Base-by-base conservation (phyloP, 2,888 invertebrate species). In the Meta bourneti region DNA sequence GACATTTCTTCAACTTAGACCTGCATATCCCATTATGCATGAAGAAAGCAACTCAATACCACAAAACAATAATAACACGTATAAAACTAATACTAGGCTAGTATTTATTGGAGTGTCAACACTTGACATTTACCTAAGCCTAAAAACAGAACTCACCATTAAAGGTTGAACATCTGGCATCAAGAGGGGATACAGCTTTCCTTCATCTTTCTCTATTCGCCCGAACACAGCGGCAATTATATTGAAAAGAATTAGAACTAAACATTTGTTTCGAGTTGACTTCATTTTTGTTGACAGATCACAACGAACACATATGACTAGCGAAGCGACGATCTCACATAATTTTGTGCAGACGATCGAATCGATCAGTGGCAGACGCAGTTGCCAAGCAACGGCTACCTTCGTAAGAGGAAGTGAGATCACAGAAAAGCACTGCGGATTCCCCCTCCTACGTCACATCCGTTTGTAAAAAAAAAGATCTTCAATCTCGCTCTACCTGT, bases 111-210 rank as follows among this genome's bases (percentile, higher is more conserved):
- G 51, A 78, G 52, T 78, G 19, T 34, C 48, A 20, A 78, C 16
- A 52, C 19, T 78, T n/a, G 48, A 20, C 20, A 20, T 61, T 7
- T 48, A 51, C 51, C 34, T 74, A 84, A 52, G 82, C 82, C 72
- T 72, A 83, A 83, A n/a, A 78, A 77, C 48, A 77, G 69, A 93
- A 96, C 96, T 96, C 96, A 98, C 97, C 95, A 96, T 96, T 94
- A 97, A 96, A 51, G 98, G 97, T 94, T 96, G 96, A 85, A 98
- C 97, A 95, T 97, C 96, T 92, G 98, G 98, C 98, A 98, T 98
- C 48, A 97, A 95, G 94, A 98, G 88, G 8, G 94, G 93, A 91
- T 93, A 94, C 8, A 74, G 77, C 71, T 70, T 89, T 19, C 6
- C 69, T 34, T 87, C 87, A 20, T 86, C 77, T 20, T 75, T 79